A percentile compares a stretch with the other conserved stretches of the same genome.
These are phyloP conservation scores for Drosophila nigromelanica DNA, from an alignment of 1,140 invertebrate species.

Conservation along the genomic window DNA sequence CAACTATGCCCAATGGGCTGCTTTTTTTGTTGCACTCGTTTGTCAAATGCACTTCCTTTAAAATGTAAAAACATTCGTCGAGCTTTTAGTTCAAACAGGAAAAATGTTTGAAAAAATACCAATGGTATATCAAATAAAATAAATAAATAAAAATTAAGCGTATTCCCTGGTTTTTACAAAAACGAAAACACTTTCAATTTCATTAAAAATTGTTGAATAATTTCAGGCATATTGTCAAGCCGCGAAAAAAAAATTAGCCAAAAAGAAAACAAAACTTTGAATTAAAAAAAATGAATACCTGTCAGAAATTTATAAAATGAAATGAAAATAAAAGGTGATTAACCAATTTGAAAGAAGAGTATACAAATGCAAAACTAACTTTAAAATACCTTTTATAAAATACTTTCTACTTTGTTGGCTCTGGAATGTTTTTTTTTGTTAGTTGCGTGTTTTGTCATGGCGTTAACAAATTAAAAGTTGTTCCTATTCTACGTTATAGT, in stretches of 20 bases:
- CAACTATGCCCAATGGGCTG: neutral
- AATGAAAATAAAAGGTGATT: too few species aligned
- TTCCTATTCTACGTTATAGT: constrained; percentile 52
- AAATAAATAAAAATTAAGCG: neutral
- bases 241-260: too few species aligned
- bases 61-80: neutral
- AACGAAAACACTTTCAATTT: too few species aligned
- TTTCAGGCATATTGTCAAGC: neutral
- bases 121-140: neutral
- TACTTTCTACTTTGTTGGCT: neutral
- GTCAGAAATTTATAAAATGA: too few species aligned
- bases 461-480: constrained; percentile 74
- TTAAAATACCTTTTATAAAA: neutral
- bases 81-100: neutral
- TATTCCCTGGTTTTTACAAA: too few species aligned
- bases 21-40: neutral
- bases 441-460: constrained; percentile 55
- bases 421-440: constrained; percentile 1
- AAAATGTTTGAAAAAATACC: neutral
- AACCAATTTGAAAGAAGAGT: too few species aligned
- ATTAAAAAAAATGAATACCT: too few species aligned
- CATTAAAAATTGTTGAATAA: too few species aligned
- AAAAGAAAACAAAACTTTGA: too few species aligned
- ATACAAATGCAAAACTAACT: neutral
- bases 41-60: neutral